A percentile compares a stretch with the other conserved stretches of the same genome.
Evolutionary conservation across 2,797 vertebrate species (phyloP).

Genomic region (Microcaecilia unicolor): DNA sequence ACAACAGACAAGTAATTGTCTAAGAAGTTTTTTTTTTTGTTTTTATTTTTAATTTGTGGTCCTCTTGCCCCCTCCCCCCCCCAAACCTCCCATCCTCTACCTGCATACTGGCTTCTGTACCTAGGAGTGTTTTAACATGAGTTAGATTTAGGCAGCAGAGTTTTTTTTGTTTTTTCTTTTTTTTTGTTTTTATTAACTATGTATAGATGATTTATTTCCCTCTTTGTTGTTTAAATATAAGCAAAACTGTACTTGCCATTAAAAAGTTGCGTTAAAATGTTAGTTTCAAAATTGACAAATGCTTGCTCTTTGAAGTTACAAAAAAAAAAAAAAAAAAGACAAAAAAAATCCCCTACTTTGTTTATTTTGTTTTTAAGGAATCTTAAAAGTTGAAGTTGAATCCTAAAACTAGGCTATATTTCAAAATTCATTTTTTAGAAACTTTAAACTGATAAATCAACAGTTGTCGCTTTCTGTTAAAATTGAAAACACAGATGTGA

Average conservation of each 20-base stretch:
- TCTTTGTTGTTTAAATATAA: conserved; percentile 66
- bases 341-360: no score
- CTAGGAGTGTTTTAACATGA: conserved; percentile 53
- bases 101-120: conserved; percentile 64
- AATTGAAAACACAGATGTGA: conserved; percentile 46
- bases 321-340: conserved; percentile 14
- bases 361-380: conserved; percentile 51
- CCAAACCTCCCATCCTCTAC: conserved; percentile 59
- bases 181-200: conserved; percentile 50
- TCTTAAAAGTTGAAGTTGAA: conserved; percentile 90
- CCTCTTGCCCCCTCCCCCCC: conserved; percentile 51
- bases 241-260: conserved; percentile 55
- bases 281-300: conserved; percentile 60
- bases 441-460: conserved; percentile 54
- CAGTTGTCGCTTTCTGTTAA: conserved; percentile 52
- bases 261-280: conserved; percentile 48
- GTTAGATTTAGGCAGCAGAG: conserved; percentile 65
- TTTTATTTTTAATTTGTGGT: no score
- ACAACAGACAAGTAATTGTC: conserved; percentile 98
- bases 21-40: conserved; percentile 81
- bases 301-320: conserved; percentile 52
- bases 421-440: conserved; percentile 85
- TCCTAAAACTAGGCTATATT: conserved; percentile 99
- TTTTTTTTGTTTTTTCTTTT: conserved; percentile 59
- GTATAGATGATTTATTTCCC: conserved; percentile 62